Conservation (phyloP, 2,888 invertebrate species). For the Theretra japonica region DNA sequence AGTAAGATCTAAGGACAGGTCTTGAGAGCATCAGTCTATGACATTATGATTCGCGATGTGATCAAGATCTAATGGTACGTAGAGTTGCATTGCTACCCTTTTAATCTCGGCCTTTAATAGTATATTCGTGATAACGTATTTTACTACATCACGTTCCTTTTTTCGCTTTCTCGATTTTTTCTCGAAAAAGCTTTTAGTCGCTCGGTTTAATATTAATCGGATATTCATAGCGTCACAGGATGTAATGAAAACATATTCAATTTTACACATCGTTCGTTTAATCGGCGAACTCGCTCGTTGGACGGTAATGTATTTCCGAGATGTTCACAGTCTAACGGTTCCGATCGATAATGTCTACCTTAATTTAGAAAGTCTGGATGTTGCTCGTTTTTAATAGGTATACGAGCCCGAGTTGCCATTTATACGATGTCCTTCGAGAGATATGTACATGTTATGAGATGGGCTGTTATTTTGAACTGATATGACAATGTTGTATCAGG, state of each 20-base stretch:
- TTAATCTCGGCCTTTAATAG: too few relatives aligned
- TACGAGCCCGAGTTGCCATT: neutral
- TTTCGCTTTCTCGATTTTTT: too few relatives aligned
- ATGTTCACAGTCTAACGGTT: neutral
- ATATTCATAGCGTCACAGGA: neutral
- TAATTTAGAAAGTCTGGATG: neutral
- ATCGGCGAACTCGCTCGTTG: neutral
- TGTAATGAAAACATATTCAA: neutral
- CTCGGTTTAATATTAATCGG: too few relatives aligned
- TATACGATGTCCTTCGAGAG: neutral
- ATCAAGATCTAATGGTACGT: too few relatives aligned
- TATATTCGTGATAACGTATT: too few relatives aligned
- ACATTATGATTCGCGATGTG: too few relatives aligned
- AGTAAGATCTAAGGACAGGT: too few relatives aligned
- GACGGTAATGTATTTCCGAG: neutral
- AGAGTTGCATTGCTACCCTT: too few relatives aligned
- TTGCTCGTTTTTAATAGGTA: neutral
- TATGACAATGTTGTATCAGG: neutral
- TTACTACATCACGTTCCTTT: too few relatives aligned
- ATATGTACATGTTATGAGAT: neutral
- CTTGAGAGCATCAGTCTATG: too few relatives aligned
- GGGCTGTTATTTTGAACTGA: neutral
- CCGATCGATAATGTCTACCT: slow-evolving; percentile 14
- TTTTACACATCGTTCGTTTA: neutral
- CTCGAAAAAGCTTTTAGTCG: too few relatives aligned